phyloP scores from a whole-genome alignment of 2,888 invertebrate species.

The Rhagium mordax region DNA sequence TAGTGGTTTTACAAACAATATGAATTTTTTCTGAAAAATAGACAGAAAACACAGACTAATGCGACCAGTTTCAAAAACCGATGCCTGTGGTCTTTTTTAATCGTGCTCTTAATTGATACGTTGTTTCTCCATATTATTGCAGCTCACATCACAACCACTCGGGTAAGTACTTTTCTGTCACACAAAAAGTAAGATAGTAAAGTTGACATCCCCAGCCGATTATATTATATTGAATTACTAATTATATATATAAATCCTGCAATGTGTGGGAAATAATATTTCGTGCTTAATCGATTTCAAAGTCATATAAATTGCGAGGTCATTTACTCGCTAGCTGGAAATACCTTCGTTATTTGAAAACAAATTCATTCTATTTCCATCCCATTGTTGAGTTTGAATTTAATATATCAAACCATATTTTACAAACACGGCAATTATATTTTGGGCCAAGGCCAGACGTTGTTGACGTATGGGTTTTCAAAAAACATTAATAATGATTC shows the following conservation, averaged over 20 bases:
- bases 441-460: neutral
- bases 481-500: neutral
- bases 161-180: too few relatives aligned
- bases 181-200: too few relatives aligned
- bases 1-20: too few relatives aligned
- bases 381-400: neutral
- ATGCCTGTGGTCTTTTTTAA: too few relatives aligned
- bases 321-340: constrained; percentile 13
- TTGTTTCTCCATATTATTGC: too few relatives aligned
- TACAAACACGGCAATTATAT: neutral
- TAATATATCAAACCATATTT: neutral
- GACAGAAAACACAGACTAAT: too few relatives aligned
- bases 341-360: constrained; percentile 16
- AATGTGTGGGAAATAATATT: neutral
- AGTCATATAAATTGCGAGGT: constrained; percentile 3
- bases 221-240: too few relatives aligned
- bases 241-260: neutral
- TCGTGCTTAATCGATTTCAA: neutral
- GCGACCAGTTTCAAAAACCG: too few relatives aligned
- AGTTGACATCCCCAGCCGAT: too few relatives aligned
- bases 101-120: too few relatives aligned
- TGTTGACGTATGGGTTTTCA: neutral
- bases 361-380: neutral
- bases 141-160: too few relatives aligned
- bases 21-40: too few relatives aligned